Percentiles rank a stretch among this genome's conserved stretches.
Evolutionary conservation across 2,113 vertebrate genomes (phyloP).

Genomic region (Ptyas mucosa): DNA sequence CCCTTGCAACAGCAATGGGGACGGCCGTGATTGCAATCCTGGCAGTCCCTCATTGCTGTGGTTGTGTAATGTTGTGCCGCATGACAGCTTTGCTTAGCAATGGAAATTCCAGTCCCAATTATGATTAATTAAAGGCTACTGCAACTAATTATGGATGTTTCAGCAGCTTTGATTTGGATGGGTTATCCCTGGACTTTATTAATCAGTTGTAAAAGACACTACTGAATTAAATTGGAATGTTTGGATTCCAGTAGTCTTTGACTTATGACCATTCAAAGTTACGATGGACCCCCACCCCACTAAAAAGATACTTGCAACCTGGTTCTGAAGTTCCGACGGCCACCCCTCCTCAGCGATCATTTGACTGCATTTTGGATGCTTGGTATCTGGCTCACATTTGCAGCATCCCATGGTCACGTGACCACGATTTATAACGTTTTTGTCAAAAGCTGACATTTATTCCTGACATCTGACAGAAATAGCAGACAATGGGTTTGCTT

Average conservation of each 20-base stretch:
- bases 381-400: no score
- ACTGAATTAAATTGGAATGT: background rate
- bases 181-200: background rate
- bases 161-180: background rate
- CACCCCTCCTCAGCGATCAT: background rate
- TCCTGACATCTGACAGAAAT: background rate
- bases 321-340: background rate
- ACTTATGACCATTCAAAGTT: background rate
- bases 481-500: background rate
- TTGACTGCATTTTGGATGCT: background rate
- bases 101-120: background rate
- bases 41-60: background rate
- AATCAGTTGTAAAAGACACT: background rate
- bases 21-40: background rate
- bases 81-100: background rate
- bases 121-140: background rate
- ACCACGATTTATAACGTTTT: background rate
- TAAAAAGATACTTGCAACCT: background rate
- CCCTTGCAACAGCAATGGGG: background rate
- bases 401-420: background rate
- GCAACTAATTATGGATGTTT: background rate
- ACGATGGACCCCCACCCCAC: no score
- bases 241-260: background rate
- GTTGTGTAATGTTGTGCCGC: background rate
- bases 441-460: background rate